Percentiles rank a stretch among this genome's conserved stretches.
Conservation (phyloP, 2,113 vertebrate species). For the Tauraco erythrolophus region DNA sequence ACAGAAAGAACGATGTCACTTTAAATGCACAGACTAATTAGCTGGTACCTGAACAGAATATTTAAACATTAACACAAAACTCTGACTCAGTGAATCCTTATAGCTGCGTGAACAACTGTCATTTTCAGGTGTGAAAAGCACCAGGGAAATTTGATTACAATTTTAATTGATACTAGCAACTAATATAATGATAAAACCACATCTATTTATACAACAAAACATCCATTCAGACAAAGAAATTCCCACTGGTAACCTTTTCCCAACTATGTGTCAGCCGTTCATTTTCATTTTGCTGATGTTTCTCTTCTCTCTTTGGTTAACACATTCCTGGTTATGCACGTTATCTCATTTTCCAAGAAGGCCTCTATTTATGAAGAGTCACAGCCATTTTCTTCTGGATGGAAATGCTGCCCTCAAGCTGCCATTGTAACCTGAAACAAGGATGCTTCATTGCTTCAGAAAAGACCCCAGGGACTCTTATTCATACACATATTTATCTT, state of each 20-base stretch:
- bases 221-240: conserved; percentile 35
- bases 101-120: background rate
- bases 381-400: conserved; percentile 67
- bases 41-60: background rate
- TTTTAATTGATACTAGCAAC: conserved; percentile 25
- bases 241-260: background rate
- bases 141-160: background rate
- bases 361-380: conserved; percentile 70
- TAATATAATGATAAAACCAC: background rate
- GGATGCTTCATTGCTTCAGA: conserved; percentile 65
- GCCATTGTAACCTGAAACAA: conserved; percentile 61
- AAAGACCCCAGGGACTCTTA: conserved; percentile 40
- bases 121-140: conserved; percentile 15
- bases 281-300: conserved; percentile 19
- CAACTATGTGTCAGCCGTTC: background rate
- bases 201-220: conserved; percentile 25
- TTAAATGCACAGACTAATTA: background rate
- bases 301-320: conserved; percentile 46
- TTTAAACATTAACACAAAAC: background rate
- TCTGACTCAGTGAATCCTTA: background rate
- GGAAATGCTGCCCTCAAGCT: conserved; percentile 75
- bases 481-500: conserved; percentile 72
- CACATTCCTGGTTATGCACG: conserved; percentile 34
- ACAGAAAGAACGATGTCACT: background rate
- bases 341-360: conserved; percentile 67